These are phyloP conservation scores for Tigriopus californicus DNA, from an alignment of 2,888 invertebrate genomes.

Conservation along the genomic window DNA sequence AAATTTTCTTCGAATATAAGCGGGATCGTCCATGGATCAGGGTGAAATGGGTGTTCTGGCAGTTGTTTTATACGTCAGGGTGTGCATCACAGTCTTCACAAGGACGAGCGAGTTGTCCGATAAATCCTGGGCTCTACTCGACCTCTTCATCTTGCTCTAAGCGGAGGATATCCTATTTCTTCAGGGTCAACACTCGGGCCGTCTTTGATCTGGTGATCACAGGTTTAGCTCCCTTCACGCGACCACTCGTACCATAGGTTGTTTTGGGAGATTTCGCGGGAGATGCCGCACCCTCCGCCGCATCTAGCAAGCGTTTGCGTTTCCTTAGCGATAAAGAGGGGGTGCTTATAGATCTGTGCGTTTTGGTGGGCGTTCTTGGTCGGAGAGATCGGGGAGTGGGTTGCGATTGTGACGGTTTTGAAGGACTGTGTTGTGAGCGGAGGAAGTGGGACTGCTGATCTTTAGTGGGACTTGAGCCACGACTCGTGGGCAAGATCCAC, in stretches of 20 bases:
- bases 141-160: too few species aligned
- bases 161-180: not conserved
- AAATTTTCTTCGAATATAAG: too few species aligned
- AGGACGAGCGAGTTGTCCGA: too few species aligned
- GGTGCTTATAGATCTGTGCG: too few species aligned
- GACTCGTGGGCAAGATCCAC: too few species aligned
- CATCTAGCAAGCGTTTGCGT: too few species aligned
- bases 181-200: conserved; percentile 2
- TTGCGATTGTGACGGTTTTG: not conserved
- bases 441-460: not conserved
- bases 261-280: not conserved
- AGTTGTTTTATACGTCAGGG: too few species aligned
- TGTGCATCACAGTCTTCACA: too few species aligned
- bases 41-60: too few species aligned
- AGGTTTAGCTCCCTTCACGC: not conserved
- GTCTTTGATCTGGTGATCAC: conserved; percentile 4
- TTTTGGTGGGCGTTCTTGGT: not conserved
- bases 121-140: too few species aligned
- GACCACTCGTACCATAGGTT: not conserved
- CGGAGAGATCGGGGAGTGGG: not conserved
- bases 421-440: not conserved
- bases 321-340: not conserved
- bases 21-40: too few species aligned
- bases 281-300: not conserved
- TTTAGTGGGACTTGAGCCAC: too few species aligned